Conservation (phyloP, 2,797 vertebrate genomes). For the Pseudochaenichthys georgianus region DNA sequence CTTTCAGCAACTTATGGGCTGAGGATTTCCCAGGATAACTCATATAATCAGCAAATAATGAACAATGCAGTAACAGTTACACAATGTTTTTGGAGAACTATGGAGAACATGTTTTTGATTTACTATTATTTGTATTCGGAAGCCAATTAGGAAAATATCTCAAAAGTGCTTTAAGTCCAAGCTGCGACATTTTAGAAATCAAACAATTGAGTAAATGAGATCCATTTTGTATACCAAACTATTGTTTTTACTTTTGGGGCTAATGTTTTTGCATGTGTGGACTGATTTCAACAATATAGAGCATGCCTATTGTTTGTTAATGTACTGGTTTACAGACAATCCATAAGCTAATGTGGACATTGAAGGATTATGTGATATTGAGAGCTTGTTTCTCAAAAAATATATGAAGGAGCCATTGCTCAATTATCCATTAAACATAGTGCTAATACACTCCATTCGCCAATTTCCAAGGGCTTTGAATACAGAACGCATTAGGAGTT, state of each 20-base stretch:
- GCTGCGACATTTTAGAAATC: background rate
- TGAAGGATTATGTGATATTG: constrained; percentile 3
- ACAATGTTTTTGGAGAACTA: background rate
- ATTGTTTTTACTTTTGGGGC: background rate
- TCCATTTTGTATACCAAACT: background rate
- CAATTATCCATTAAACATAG: background rate
- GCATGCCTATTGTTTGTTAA: background rate
- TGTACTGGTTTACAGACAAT: constrained; percentile 3
- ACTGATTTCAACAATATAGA: background rate
- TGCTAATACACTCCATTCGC: background rate
- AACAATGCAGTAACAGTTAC: background rate
- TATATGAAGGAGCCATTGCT: background rate
- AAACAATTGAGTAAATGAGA: background rate
- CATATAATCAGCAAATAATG: background rate
- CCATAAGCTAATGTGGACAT: background rate
- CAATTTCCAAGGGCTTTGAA: constrained; percentile 10
- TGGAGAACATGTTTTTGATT: background rate
- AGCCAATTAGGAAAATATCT: background rate
- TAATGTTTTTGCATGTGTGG: background rate
- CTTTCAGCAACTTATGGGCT: background rate
- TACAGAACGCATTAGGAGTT: background rate
- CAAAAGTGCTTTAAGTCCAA: background rate
- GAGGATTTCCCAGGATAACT: background rate
- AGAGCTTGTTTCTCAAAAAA: background rate
- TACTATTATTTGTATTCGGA: background rate